Percentiles rank a stretch among this genome's conserved stretches.
Conservation (phyloP, 1,140 invertebrate species). For the Hylyphantes graminicola region DNA sequence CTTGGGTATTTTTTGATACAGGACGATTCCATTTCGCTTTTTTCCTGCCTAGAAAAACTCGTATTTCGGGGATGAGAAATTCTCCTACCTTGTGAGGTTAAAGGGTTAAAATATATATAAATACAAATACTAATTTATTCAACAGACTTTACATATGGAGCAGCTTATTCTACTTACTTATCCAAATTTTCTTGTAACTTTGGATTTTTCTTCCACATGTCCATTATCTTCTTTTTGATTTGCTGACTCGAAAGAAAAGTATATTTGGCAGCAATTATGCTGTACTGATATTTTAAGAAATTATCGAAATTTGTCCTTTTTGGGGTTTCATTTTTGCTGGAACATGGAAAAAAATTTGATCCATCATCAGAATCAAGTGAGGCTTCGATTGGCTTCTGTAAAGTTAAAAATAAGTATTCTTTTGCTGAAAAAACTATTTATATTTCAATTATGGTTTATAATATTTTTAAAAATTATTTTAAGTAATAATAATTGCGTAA, state of each 20-base stretch:
- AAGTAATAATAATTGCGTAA: too few species aligned
- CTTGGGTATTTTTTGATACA: too few species aligned
- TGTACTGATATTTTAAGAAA: constrained; percentile 3
- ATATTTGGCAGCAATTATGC: constrained; percentile 18
- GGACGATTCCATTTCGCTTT: too few species aligned
- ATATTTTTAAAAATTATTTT: too few species aligned
- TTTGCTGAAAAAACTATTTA: too few species aligned
- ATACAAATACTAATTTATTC: too few species aligned
- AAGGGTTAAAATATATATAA: too few species aligned
- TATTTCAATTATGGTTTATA: too few species aligned
- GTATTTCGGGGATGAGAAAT: too few species aligned
- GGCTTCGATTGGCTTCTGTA: neutral
- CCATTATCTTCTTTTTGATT: constrained; percentile 7
- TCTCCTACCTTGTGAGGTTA: too few species aligned
- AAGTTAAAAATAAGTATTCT: neutral
- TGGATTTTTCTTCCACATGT: constrained; percentile 28
- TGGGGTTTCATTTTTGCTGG: neutral
- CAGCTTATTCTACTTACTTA: neutral
- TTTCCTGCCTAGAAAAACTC: too few species aligned
- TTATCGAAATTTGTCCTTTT: constrained; percentile 20
- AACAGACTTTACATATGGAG: neutral
- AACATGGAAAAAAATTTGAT: neutral
- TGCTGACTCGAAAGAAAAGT: constrained; percentile 25
- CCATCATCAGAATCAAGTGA: neutral
- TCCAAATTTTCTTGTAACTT: neutral